phyloP scores from a whole-genome alignment of 2,888 invertebrate genomes.

The Scaeva pyrastri region DNA sequence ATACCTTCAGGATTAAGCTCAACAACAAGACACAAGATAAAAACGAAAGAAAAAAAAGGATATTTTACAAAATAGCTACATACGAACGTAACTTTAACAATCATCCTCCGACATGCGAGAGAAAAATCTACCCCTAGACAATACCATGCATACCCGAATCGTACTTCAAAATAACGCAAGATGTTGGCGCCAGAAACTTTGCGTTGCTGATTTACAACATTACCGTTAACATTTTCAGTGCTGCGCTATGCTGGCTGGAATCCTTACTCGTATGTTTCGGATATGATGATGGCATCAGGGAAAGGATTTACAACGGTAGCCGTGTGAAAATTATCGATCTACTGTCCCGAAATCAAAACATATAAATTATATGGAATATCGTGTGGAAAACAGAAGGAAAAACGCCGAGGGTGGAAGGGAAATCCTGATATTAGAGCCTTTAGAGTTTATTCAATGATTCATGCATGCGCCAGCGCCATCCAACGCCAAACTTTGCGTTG shows the following conservation, averaged over 20 bases:
- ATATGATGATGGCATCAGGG: not conserved
- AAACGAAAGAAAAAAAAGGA: not conserved
- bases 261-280: not conserved
- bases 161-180: conserved; percentile 8
- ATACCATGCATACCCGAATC: too few relatives aligned
- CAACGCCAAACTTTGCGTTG: not conserved
- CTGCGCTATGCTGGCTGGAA: not conserved
- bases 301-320: conserved; percentile 5
- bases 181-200: conserved; percentile 4
- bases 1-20: not conserved
- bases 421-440: conserved; percentile 14
- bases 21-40: not conserved
- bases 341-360: conserved; percentile 21
- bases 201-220: conserved; percentile 17
- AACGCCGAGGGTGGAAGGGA: not conserved
- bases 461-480: not conserved
- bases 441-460: conserved; percentile 18
- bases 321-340: conserved; percentile 30
- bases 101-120: not conserved
- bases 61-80: not conserved
- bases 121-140: not conserved
- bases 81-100: not conserved
- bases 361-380: conserved; percentile 19
- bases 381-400: not conserved
- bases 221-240: conserved; percentile 11